Percentiles rank a stretch among this genome's conserved stretches.
These are phyloP conservation scores for Catamblyrhynchus diadema DNA, from an alignment of 2,797 vertebrate genomes.

Conservation along the genomic window DNA sequence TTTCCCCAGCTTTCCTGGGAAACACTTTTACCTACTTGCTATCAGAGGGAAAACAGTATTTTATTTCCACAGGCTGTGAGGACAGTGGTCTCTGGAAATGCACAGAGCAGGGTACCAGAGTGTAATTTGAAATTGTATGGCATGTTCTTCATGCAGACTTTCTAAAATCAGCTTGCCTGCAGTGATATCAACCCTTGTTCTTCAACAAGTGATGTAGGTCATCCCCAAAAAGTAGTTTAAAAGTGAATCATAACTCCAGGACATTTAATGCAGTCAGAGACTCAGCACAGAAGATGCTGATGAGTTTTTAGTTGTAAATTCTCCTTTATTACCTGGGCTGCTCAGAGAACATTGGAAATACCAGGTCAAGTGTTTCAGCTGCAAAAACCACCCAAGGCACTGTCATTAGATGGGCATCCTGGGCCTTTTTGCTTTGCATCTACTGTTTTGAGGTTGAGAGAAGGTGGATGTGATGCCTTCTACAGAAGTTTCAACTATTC, in stretches of 20 bases:
- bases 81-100: background rate
- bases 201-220: background rate
- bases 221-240: background rate
- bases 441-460: background rate
- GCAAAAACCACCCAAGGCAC: background rate
- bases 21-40: background rate
- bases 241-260: background rate
- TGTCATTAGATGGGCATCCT: background rate
- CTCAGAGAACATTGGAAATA: background rate
- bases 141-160: background rate
- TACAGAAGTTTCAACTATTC: background rate
- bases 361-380: background rate
- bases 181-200: background rate
- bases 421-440: background rate
- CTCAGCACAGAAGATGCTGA: background rate
- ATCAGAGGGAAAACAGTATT: background rate
- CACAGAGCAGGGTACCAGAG: background rate
- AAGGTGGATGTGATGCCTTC: background rate
- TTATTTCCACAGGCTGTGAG: background rate
- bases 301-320: background rate
- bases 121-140: background rate
- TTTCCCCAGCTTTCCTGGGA: background rate
- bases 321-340: background rate
- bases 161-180: background rate
- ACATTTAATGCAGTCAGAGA: background rate